Base-by-base conservation (phyloP, 2,888 invertebrate species). In the Dermolepida albohirtum region DNA sequence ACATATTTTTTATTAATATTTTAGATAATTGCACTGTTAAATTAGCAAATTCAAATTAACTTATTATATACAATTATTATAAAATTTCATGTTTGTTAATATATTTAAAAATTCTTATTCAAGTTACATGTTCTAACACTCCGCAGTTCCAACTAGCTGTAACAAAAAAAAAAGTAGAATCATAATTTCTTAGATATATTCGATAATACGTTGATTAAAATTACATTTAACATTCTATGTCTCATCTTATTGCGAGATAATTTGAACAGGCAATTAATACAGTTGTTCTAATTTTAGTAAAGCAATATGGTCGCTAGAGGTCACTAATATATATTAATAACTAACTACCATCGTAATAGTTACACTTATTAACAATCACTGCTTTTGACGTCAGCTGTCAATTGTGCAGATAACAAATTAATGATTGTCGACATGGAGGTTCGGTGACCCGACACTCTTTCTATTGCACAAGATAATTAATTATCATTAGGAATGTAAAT, bases 241-340 rank as follows among this genome's bases (percentile, higher is more conserved):
- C 73, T 70, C 74, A 74, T 75, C 73, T 74, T 70, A 71, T 73
- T 74, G 72, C 74, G 73, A 70, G 72, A 74, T 74, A 74, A 75
- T 75, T 76, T 74, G 74, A 74, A 73, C 75, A 73, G 10, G 40
- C n/a, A 11, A 17, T 41, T 10, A 40, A n/a, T n/a, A 22, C 17
- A 17, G 10, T 41, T 41, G 17, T 7, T n/a, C n/a, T n/a, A n/a
- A 22, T 39, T n/a, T 43, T 43, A 55, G n/a, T 55, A 17, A 11
- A 10, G 11, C 17, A 55, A 55, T 55, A 41, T 43, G 11, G 16
- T 22, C 22, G n/a, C 6, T 72, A 73, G 75, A 75, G 76, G 74
- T 76, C 76, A 74, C 74, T 75, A 74, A 75, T 75, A 75, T 65
- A 73, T 71, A 72, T 59, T 69, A 71, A 70, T 74, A 74, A 72